A percentile compares a stretch with the other conserved stretches of the same genome.
Conservation (phyloP, 2,797 vertebrate genomes). For the Neosalanx taihuensis region DNA sequence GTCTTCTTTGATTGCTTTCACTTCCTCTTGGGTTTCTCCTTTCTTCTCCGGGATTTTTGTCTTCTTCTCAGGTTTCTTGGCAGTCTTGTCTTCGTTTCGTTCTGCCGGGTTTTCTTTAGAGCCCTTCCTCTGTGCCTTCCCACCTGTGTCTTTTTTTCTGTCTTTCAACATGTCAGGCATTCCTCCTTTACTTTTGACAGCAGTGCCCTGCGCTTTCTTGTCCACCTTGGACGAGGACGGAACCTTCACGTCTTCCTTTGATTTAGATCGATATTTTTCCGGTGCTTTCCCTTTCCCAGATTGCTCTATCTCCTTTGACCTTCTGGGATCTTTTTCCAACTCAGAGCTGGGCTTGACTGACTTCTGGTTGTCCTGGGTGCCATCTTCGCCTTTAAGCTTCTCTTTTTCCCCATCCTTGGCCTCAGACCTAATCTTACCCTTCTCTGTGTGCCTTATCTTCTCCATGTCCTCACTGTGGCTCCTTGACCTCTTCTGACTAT, state of each 20-base stretch:
- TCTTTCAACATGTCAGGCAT: conserved; percentile 71
- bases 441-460: conserved; percentile 64
- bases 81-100: conserved; percentile 61
- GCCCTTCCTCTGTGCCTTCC: conserved; percentile 73
- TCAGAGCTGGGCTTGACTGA: conserved; percentile 66
- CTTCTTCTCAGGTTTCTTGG: conserved; percentile 73
- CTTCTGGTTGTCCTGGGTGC: conserved; percentile 74
- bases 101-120: conserved; percentile 66
- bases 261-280: conserved; percentile 80
- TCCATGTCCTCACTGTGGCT: conserved; percentile 75
- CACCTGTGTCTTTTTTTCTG: conserved; percentile 75
- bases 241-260: conserved; percentile 78
- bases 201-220: conserved; percentile 72
- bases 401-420: conserved; percentile 79
- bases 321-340: conserved; percentile 75
- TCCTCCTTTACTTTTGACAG: conserved; percentile 69
- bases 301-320: conserved; percentile 62
- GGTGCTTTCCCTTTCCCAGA: conserved; percentile 72
- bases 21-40: conserved; percentile 56
- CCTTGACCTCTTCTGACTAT: conserved; percentile 77
- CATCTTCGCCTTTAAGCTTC: conserved; percentile 54
- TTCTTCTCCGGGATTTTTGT: conserved; percentile 68
- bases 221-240: conserved; percentile 67
- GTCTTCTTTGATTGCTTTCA: conserved; percentile 39
- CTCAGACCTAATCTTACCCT: conserved; percentile 78